Base-by-base conservation (phyloP, 2,888 invertebrate species). In the Chaitophorus viminalis region DNA sequence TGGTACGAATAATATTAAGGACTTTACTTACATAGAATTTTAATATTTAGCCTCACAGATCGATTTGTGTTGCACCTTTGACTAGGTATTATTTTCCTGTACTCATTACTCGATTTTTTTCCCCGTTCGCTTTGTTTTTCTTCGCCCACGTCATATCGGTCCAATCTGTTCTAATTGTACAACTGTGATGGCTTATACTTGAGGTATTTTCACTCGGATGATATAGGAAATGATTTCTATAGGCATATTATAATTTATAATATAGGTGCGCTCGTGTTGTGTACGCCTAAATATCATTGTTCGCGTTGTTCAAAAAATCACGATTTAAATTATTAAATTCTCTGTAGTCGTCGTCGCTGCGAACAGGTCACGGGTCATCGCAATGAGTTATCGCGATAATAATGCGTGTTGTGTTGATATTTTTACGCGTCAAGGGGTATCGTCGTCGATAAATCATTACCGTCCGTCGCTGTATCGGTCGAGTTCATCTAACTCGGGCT, bases 371-470 rank as follows among this genome's bases (percentile, higher is more conserved):
- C 68, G 29, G 68, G 25, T 68, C 68, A 21, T 60, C 60, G 60
- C 25, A 21, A 25, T 25, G n/a, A 68, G 68, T 11, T 3, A 29
- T 46, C 46, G 68, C 68, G 68, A 68, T 29, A 68, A 68, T 29
- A 65, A 65, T n/a, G n/a, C 65, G 8, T 1, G 60, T 60, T 60
- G 25, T 8, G 60, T 60, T 25, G 21, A 9, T 9, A 8, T 60
- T 21, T 60, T 25, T 21, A 25, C 60, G 60, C 60, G 60, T 60
- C 21, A 4, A 25, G 60, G 18, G 60, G 60, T 60, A 18, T n/a
- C 65, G 65, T 65, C n/a, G 65, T 65, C 68, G 68, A 68, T 68
- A 68, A 68, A 68, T 68, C 68, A 29, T 68, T 60, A 25, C 46
- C 46, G 14, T n/a, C 60, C 21, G 60, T 14, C 60, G n/a, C n/a